phyloP scores from a whole-genome alignment of 2,113 vertebrate genomes.

The Toxostoma redivivum region DNA sequence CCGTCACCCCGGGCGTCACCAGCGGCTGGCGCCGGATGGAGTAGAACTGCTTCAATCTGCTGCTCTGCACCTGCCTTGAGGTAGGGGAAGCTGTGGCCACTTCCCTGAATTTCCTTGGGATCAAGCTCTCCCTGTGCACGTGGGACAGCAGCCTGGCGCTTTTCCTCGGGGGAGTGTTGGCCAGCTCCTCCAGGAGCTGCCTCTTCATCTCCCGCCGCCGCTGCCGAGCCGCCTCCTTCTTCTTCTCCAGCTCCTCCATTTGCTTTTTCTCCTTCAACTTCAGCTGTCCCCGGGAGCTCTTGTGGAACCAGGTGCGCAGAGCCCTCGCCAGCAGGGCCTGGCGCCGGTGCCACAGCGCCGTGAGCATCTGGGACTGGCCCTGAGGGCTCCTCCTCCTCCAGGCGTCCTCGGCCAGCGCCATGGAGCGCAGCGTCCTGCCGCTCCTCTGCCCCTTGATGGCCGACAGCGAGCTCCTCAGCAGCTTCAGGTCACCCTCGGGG shows the following conservation, averaged over 20 bases:
- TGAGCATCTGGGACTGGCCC: slow-evolving; percentile 84
- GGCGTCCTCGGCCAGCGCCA: slow-evolving; percentile 65
- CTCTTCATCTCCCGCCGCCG: slow-evolving; percentile 89
- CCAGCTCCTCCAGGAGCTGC: slow-evolving; percentile 88
- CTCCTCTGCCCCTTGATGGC: slow-evolving; percentile 75
- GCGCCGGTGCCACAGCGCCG: slow-evolving; percentile 88
- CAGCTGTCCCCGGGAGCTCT: slow-evolving; percentile 78
- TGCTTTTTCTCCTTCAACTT: slow-evolving; percentile 75
- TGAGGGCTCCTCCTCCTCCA: slow-evolving; percentile 56
- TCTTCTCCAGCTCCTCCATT: slow-evolving; percentile 79
- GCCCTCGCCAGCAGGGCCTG: slow-evolving; percentile 84
- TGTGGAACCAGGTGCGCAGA: slow-evolving; percentile 78
- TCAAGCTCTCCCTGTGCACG: slow-evolving; percentile 78
- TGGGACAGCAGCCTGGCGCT: slow-evolving; percentile 91
- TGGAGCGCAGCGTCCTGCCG: slow-evolving; percentile 86
- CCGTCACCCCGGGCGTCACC: slow-evolving; percentile 91
- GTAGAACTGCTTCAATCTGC: slow-evolving; percentile 70
- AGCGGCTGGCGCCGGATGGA: slow-evolving; percentile 78
- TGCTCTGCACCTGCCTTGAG: slow-evolving; percentile 58
- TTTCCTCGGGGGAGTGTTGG: slow-evolving; percentile 89
- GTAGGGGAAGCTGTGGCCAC: slow-evolving; percentile 59
- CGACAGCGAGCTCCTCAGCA: slow-evolving; percentile 89
- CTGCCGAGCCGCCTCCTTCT: slow-evolving; percentile 81
- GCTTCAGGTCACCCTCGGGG: slow-evolving; percentile 91
- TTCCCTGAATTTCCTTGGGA: slow-evolving; percentile 83